Percentiles rank a stretch among this genome's conserved stretches.
phyloP scores from a whole-genome alignment of 2,888 invertebrate species.

The Priocnemis perturbator region DNA sequence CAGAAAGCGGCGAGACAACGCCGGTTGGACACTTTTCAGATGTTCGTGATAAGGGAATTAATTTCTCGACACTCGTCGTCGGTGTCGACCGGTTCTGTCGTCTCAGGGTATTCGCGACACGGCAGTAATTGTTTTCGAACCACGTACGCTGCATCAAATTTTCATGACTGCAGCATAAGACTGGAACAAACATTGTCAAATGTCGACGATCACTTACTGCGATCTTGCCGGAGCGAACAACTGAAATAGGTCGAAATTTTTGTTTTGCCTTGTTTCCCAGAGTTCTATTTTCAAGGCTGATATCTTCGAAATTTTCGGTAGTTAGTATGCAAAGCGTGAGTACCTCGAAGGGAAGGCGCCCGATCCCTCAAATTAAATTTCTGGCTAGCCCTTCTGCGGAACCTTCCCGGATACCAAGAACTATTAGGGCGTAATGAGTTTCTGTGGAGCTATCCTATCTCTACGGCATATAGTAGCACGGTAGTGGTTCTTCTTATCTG shows the following conservation, averaged over 20 bases:
- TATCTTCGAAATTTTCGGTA: conserved; percentile 19
- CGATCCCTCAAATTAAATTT: conserved; percentile 64
- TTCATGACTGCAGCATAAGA: too few relatives aligned
- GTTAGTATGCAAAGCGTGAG: conserved; percentile 61
- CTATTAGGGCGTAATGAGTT: conserved; percentile 70
- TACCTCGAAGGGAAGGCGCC: conserved; percentile 16
- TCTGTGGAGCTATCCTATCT: conserved; percentile 57
- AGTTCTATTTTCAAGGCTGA: neutral
- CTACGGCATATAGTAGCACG: conserved; percentile 59
- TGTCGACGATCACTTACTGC: neutral
- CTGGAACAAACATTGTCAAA: too few relatives aligned
- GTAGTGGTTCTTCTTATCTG: conserved; percentile 68
- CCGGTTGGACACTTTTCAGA: conserved; percentile 15
- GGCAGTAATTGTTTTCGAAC: too few relatives aligned
- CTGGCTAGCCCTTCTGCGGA: conserved; percentile 54
- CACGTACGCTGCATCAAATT: too few relatives aligned
- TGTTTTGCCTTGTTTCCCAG: too few relatives aligned
- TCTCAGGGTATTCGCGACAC: too few relatives aligned
- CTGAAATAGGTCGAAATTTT: neutral
- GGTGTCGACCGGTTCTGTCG: too few relatives aligned
- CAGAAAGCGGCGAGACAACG: neutral
- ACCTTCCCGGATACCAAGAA: conserved; percentile 56
- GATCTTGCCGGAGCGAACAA: neutral
- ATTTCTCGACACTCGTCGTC: conserved; percentile 42
- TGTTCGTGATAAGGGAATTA: conserved; percentile 46